Base-by-base conservation (phyloP, 2,797 vertebrate genomes). In the Sebastolobus alascanus region DNA sequence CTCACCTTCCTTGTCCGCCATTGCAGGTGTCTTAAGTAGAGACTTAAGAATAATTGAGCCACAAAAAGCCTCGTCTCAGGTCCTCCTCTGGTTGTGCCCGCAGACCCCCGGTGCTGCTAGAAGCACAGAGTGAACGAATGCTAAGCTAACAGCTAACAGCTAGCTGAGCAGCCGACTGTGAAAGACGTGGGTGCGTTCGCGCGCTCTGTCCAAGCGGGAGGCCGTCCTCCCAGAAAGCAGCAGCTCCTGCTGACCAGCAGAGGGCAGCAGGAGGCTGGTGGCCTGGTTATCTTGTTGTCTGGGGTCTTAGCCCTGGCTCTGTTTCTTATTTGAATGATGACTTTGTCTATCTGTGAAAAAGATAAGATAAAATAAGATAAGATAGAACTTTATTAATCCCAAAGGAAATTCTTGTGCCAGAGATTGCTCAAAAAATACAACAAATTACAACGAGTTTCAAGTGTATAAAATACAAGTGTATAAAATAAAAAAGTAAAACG, bases 1-100 rank as follows among this genome's bases (percentile, higher is more conserved):
- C 54, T 86, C 84, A 96, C 95, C 95, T 92, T 96, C 95, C 80
- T 95, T 95, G 82, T 95, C 94, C 52, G 95, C 93, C 89, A 92
- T 91, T 33, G 73, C 35, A 46, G 38, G 56, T 73, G 54, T 55
- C 7, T 68, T 22, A 43, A 55, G 43, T 14, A 54, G 43, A 37
- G 11, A 78, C 27, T 75, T 31, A 0, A n/a, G 16, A 12, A 78
- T n/a, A 35, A 27, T 1, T 27, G 20, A 70, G 29, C 7, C 38
- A 16, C 5, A 27, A 46, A 60, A 4, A 71, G 25, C 54, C 35
- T 73, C 6, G 67, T 77, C 27, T 68, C 8, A 0, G 66, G 64
- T 78, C 27, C 56, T 43, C 25, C 14, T 69, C 46, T 20, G 8
- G 20, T 4, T 40, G 59, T 33, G 40, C 63, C 27, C 13, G n/a